Evolutionary conservation across 2,113 vertebrate species (phyloP), one percentile per base, ranked within the genome.

Genomic region (Hylia prasina): DNA sequence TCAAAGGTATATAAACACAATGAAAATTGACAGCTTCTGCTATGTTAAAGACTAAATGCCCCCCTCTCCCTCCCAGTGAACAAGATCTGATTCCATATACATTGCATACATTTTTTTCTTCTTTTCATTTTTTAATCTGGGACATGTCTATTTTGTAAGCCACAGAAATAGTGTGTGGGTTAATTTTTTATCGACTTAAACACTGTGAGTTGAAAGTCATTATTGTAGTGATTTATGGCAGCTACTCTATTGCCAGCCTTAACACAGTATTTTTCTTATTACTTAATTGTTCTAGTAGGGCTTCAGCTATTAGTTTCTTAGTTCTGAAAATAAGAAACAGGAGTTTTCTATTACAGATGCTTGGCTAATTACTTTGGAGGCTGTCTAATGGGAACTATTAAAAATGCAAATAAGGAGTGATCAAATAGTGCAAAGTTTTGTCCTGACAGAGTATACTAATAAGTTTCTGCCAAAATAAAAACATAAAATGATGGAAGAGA

Each of bases 351-450:
- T 97, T 98, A 97, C 94, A 98, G 97, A 97, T 94, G 89, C 96
- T 97, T 97, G 97, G 94, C 90, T 98, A 98, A 98, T 98, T 98
- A 98, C 96, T 97, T 98, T 27, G 81, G 95, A 98, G 97, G 92
- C 95, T 98, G 97, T 97, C 97, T 98, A 98, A 98, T 97, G 97
- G 97, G 84, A 85, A 76, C 97, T 97, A 98, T 97, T 98, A 98
- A 98, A 98, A 98, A 98, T 98, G 98, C 96, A 98, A 98, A 98
- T 98, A 95, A 98, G 96, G 80, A 98, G 92, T 97, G 97, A 98
- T 98, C 97, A 98, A 98, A 98, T 93, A 97, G 90, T 92, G 94
- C 90, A 96, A 98, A 98, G 83, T 97, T 98, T 98, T 97, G 96
- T 97, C 97, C 96, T 98, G 97, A 98, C 94, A 98, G 92, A 94